Percentiles rank a stretch among this genome's conserved stretches.
Conservation (phyloP, 2,797 vertebrate species). For the Bradypodion pumilum region DNA sequence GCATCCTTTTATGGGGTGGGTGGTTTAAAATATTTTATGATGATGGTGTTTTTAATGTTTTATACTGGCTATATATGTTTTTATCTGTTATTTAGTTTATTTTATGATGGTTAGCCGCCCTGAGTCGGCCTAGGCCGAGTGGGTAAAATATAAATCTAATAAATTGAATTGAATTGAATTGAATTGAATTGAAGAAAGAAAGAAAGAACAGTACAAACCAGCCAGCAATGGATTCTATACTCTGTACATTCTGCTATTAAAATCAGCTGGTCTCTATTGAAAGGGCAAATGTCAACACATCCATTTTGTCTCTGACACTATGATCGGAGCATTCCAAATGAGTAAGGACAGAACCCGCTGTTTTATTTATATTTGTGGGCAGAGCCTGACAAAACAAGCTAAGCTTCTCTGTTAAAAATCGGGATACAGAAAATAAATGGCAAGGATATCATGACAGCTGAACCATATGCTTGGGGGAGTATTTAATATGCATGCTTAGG, state of each 20-base stretch:
- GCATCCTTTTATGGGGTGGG: too few species aligned
- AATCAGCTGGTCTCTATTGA: constrained; percentile 30
- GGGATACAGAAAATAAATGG: background rate
- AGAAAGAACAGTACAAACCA: constrained; percentile 21
- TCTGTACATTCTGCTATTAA: background rate
- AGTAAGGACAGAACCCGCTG: constrained; percentile 22
- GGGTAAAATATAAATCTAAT: too few species aligned
- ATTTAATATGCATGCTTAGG: background rate
- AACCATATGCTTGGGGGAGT: background rate
- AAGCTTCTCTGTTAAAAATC: background rate
- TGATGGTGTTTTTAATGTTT: too few species aligned
- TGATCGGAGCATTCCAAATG: constrained; percentile 23
- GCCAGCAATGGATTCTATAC: background rate
- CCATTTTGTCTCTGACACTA: constrained; percentile 31
- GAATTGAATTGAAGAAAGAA: background rate
- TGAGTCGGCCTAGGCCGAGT: too few species aligned
- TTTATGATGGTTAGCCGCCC: too few species aligned
- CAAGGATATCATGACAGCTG: background rate
- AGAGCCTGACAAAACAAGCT: constrained; percentile 22
- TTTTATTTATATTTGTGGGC: background rate
- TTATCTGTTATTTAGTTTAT: too few species aligned
- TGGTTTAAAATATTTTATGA: too few species aligned
- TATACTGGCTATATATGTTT: too few species aligned
- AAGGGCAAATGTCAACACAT: constrained; percentile 14
- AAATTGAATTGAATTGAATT: too few species aligned